Evolutionary conservation across 2,797 vertebrate genomes (phyloP).

Genomic region (Rhinoraja longicauda): DNA sequence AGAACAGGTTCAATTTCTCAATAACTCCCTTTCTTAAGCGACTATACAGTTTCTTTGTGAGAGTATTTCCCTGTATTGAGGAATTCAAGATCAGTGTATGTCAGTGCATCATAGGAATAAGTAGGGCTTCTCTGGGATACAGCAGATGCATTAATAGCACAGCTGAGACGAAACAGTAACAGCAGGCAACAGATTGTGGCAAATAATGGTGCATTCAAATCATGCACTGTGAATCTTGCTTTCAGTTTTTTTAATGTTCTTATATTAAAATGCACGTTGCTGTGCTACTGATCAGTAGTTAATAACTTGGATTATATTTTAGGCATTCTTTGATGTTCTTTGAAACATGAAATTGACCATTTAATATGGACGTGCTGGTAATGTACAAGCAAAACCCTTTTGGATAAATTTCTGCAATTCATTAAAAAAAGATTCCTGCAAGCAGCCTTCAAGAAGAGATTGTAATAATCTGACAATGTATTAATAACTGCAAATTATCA

Average conservation of each 20-base stretch:
- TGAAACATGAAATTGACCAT: not conserved
- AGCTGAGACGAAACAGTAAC: not conserved
- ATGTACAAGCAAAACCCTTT: not conserved
- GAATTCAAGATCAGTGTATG: not conserved
- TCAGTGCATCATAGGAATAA: not conserved
- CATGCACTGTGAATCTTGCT: too few species aligned
- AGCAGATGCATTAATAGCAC: not conserved
- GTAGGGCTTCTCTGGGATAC: not conserved
- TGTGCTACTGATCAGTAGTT: not conserved
- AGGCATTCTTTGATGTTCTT: not conserved
- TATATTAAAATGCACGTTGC: not conserved
- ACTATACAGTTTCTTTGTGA: not conserved
- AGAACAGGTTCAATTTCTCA: not conserved
- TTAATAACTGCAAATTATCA: constrained; percentile 12
- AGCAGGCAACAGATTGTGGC: not conserved
- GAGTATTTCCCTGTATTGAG: not conserved
- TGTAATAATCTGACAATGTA: not conserved
- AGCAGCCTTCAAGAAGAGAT: not conserved
- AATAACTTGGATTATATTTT: not conserved
- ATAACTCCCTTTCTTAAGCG: not conserved
- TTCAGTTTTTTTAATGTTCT: not conserved
- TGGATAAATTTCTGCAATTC: not conserved
- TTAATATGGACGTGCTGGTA: not conserved
- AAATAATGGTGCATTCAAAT: not conserved
- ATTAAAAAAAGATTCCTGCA: not conserved